These are phyloP conservation scores for Alethe castanea DNA, from an alignment of 2,113 vertebrate species.

Conservation along the genomic window DNA sequence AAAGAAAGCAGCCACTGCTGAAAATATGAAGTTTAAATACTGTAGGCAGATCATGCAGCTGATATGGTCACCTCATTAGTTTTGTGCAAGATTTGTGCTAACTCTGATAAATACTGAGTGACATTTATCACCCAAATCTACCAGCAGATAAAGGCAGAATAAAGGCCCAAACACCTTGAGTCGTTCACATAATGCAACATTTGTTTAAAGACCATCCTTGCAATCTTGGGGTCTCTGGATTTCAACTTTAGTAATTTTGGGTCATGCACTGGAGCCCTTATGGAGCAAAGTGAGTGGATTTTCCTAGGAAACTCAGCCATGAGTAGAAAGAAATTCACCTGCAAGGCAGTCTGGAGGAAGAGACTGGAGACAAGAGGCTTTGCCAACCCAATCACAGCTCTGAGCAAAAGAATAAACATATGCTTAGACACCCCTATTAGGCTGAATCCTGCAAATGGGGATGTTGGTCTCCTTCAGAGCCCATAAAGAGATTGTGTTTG, in stretches of 20 bases:
- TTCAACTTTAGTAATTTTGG: not conserved
- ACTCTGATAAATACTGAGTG: not conserved
- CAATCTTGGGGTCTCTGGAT: not conserved
- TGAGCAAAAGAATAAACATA: not conserved
- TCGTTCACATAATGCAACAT: rapidly evolving
- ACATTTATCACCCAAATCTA: not conserved
- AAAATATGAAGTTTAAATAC: not conserved
- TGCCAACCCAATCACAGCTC: not conserved
- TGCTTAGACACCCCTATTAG: not conserved
- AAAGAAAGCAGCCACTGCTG: not conserved
- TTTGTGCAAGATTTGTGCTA: not conserved
- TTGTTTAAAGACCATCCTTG: not conserved
- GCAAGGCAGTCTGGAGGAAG: not conserved
- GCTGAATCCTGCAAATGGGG: not conserved
- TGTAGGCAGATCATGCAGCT: not conserved
- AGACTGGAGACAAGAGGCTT: not conserved
- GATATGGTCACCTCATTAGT: not conserved
- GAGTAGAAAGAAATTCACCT: not conserved
- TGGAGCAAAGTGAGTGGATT: not conserved
- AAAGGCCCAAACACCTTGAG: not conserved
- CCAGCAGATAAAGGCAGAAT: rapidly evolving
- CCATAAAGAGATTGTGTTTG: not conserved
- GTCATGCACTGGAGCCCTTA: not conserved
- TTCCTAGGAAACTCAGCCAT: not conserved
- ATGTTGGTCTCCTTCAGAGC: not conserved